Evolutionary conservation across 2,888 invertebrate genomes (phyloP), one percentile per base, ranked within the genome.

Genomic region (Amblyjoppa fuscipennis): DNA sequence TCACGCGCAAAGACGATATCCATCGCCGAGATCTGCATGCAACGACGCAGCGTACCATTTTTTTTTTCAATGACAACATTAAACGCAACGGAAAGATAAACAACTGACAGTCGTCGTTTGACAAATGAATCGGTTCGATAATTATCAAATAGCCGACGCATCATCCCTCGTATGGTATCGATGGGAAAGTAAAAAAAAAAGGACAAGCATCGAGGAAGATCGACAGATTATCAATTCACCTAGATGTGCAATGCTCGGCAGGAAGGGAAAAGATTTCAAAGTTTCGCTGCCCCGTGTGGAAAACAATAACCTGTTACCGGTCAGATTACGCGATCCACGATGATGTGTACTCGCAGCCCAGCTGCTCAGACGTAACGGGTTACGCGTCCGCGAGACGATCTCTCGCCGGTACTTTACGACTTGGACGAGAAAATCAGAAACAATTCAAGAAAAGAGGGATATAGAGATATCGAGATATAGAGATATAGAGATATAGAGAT

Each of bases 291-390:
- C 59, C 28, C 53, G 69, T 64, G 81, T 69, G 64, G 73, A 41
- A 41, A 74, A 85, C 81, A 78, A 85, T 85, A 77, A 81, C 84
- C 81, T 78, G 81, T 81, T 85, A 78, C 69, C 77, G 28, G n/a
- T 76, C 34, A 70, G 77, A 74, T 56, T 51, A 25, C 13, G 61
- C 16, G 31, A 25, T 61, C 61, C 59, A 78, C 38, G 49, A 64
- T 41, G 83, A 75, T 75, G 51, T 34, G 16, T 34, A 51, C 45
- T 64, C 49, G 28, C 34, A 66, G 41, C 53, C 66, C 45, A 68
- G 74, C 66, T 80, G 80, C 51, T 71, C 45, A 61, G 73, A 84
- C 73, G 78, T 70, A 78, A 78, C 59, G 78, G 70, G 69, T 78
- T 78, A 69, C 56, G 59, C 69, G 70, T 84, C 56, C 64, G 38